Conservation (phyloP, 2,797 vertebrate genomes). For the Pterois miles region DNA sequence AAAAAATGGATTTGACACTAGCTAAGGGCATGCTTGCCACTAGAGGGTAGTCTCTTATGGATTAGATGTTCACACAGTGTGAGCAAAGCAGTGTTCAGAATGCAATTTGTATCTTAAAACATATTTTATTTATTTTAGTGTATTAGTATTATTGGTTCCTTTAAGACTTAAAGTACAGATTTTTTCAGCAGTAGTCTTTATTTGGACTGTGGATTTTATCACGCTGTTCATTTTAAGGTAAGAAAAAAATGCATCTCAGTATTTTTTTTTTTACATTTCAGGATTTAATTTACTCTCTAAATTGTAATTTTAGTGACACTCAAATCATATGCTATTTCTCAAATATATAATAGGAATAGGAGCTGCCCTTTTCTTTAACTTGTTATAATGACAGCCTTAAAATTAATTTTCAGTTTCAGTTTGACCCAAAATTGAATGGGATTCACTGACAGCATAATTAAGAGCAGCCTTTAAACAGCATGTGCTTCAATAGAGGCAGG, state of each 20-base stretch:
- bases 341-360: slow-evolving; percentile 10
- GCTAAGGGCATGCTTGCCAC: slow-evolving; percentile 66
- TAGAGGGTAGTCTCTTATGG: slow-evolving; percentile 82
- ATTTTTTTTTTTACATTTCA: slow-evolving; percentile 13
- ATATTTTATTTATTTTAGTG: background rate
- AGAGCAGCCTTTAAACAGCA: slow-evolving; percentile 69
- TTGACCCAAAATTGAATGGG: slow-evolving; percentile 66
- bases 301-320: slow-evolving; percentile 29
- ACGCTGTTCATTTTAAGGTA: background rate
- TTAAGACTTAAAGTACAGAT: background rate
- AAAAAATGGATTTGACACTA: slow-evolving; percentile 12
- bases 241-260: background rate
- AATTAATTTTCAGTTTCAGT: slow-evolving; percentile 63
- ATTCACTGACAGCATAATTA: slow-evolving; percentile 73
- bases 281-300: slow-evolving; percentile 4
- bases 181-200: background rate
- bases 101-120: slow-evolving; percentile 18
- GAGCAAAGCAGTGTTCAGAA: slow-evolving; percentile 20
- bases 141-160: background rate
- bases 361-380: slow-evolving; percentile 26
- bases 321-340: slow-evolving; percentile 23
- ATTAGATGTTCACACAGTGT: slow-evolving; percentile 37
- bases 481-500: slow-evolving; percentile 72
- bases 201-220: background rate
- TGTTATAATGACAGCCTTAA: slow-evolving; percentile 54